Evolutionary conservation across 2,113 vertebrate species (phyloP), one percentile per base, ranked within the genome.

Genomic region (Smithornis capensis): DNA sequence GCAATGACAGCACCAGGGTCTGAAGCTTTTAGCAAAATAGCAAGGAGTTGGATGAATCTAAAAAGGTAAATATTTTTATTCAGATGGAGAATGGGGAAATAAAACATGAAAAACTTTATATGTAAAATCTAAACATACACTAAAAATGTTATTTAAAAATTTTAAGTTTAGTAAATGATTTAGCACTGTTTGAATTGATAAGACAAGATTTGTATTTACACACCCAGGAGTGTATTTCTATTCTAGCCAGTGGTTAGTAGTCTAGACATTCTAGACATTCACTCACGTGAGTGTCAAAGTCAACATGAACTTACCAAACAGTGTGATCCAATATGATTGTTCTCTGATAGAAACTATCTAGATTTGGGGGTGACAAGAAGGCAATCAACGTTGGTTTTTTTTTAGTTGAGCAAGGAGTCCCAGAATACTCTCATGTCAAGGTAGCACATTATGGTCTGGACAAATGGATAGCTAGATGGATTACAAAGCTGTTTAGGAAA

Each of bases 31-130:
- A 99, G 98, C 93, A 99, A 98, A 98, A 98, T 98, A 40, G 98
- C 99, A 64, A 99, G 98, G 97, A 98, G 92, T 95, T 99, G 99
- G 99, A 99, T 99, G 99, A 99, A 98, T 92, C 97, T 99, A 40
- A 99, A 99, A 97, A 99, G 99, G 99, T 99, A 96, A 96, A 76
- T 73, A 3, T 22, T 85, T 86, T 67, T 68, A 8, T 70, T 92
- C 9, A 22, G 45, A 16, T 42, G 7, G 7, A 7, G 25, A 19
- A 2, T 33, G 8, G 49, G 31, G 44, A 64, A 89, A 57, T 59
- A 59, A 90, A 87, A 29, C 44, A 27, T 8, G 7, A n/a, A 75
- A 50, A 25, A 49, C 9, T 70, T 60, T 7, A 7, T 44, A 24
- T 70, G 25, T 67, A 53, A 78, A 71, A 78, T 44, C 68, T 52